These are phyloP conservation scores for Euschistus heros DNA, from an alignment of 1,140 invertebrate genomes.

Conservation along the genomic window DNA sequence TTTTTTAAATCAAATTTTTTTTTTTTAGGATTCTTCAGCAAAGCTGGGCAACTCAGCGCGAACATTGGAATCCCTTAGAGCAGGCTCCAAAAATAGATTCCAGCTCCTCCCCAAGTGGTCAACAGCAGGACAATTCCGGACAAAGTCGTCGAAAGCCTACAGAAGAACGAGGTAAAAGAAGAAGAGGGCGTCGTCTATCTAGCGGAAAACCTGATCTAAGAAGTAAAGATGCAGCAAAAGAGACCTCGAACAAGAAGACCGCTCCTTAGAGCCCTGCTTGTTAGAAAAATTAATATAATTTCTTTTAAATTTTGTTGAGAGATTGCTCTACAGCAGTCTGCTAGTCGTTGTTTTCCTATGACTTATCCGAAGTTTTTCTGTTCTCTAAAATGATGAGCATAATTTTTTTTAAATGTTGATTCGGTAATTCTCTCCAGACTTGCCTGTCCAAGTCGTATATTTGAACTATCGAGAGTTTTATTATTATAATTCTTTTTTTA, in stretches of 20 bases:
- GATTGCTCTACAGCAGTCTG: no score
- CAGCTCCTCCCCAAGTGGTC: background rate
- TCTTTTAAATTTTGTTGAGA: no score
- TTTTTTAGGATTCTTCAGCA: slow-evolving; percentile 25
- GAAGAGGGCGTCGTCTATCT: background rate
- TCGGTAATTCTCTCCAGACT: no score
- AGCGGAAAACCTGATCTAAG: background rate
- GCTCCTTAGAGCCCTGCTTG: background rate
- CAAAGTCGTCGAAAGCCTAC: background rate
- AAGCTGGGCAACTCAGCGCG: slow-evolving; percentile 29
- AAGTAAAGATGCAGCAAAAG: background rate
- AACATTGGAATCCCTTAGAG: slow-evolving; percentile 29
- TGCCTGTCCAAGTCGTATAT: no score
- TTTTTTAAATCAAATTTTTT: background rate
- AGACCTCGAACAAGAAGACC: slow-evolving; percentile 3
- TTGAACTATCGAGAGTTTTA: no score
- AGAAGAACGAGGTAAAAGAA: background rate
- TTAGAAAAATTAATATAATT: no score
- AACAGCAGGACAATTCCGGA: background rate
- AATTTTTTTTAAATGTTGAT: no score
- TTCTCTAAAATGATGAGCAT: no score
- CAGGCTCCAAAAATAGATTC: slow-evolving; percentile 13
- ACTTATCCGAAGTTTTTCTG: no score
- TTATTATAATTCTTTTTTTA: no score
- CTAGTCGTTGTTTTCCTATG: no score